phyloP scores from a whole-genome alignment of 2,888 invertebrate genomes.

The Himalopsyche japonica region DNA sequence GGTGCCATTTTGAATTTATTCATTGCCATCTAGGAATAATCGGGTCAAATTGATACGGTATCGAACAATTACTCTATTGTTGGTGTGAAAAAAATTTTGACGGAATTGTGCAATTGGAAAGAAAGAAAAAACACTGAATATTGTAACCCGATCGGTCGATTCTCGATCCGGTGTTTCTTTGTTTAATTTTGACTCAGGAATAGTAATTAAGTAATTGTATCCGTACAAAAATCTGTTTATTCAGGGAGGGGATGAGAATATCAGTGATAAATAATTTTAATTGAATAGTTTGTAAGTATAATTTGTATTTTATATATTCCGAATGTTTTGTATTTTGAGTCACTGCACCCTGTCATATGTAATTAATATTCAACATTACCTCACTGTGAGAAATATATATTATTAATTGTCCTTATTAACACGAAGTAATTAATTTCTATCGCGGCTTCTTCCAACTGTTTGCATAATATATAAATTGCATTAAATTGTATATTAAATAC shows the following conservation, averaged over 20 bases:
- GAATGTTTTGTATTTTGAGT: not conserved
- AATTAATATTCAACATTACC: too few relatives aligned
- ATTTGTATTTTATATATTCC: not conserved
- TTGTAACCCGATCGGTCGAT: too few relatives aligned
- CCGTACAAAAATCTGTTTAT: not conserved
- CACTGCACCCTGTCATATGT: too few relatives aligned
- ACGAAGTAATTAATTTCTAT: too few relatives aligned
- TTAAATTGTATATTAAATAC: too few relatives aligned
- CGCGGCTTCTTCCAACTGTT: too few relatives aligned
- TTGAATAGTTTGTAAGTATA: not conserved
- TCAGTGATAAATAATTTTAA: conserved; percentile 13
- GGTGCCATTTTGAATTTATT: conserved; percentile 23
- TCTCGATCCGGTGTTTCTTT: too few relatives aligned
- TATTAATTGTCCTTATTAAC: too few relatives aligned
- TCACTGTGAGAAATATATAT: too few relatives aligned
- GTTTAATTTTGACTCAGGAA: conserved; percentile 1
- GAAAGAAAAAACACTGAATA: too few relatives aligned
- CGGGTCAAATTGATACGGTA: conserved; percentile 2
- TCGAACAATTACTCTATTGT: not conserved
- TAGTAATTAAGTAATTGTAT: conserved; percentile 40
- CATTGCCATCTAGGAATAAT: conserved; percentile 15
- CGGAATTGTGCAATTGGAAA: too few relatives aligned
- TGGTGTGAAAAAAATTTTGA: conserved; percentile 9
- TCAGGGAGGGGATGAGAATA: conserved; percentile 10
- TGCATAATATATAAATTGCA: too few relatives aligned